Evolutionary conservation across 2,113 vertebrate species (phyloP).

Genomic region (Aldabrachelys gigantea): DNA sequence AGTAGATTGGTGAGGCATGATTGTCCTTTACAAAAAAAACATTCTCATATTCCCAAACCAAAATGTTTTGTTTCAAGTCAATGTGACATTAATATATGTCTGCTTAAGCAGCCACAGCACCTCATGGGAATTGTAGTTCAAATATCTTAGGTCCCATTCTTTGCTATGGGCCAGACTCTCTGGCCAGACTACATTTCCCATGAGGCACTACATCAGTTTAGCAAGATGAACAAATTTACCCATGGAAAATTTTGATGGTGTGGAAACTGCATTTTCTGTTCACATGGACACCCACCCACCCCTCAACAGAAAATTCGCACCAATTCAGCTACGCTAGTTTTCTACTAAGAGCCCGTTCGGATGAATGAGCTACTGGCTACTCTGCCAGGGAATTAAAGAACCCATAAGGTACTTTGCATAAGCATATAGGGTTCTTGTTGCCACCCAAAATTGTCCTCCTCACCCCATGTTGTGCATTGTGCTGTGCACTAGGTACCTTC

Average conservation of each 20-base stretch:
- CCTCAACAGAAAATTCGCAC: neutral
- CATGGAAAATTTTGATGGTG: neutral
- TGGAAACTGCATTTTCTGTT: neutral
- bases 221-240: neutral
- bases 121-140: neutral
- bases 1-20: too few species aligned
- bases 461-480: neutral
- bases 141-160: neutral
- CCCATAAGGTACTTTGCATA: neutral
- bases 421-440: neutral
- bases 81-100: neutral
- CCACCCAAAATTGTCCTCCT: neutral
- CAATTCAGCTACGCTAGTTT: neutral
- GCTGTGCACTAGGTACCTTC: neutral
- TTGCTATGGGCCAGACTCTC: neutral
- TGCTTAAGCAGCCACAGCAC: neutral
- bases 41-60: neutral
- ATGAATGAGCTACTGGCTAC: neutral
- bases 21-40: neutral
- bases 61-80: neutral
- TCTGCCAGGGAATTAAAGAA: neutral
- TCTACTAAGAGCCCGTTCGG: neutral
- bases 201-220: neutral
- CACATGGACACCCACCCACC: too few species aligned
- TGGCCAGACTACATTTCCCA: neutral